A percentile compares a stretch with the other conserved stretches of the same genome.
phyloP scores from a whole-genome alignment of 2,113 vertebrate species.

The Phyllostomus discolor region DNA sequence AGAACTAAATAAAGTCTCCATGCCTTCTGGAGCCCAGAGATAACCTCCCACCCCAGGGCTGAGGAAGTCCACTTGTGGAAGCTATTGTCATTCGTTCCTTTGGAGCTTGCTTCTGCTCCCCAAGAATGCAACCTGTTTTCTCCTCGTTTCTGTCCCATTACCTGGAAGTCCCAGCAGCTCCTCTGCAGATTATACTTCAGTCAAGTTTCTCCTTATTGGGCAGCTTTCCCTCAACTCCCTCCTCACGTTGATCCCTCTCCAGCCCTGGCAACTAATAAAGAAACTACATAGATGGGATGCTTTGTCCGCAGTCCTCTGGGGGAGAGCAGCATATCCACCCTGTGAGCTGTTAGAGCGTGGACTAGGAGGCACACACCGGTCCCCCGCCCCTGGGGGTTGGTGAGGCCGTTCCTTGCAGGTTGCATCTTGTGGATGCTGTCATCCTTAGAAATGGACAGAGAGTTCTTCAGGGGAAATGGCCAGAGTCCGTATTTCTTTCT shows the following conservation, averaged over 20 bases:
- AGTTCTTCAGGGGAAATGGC: neutral
- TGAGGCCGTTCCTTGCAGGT: neutral
- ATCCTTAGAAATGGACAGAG: neutral
- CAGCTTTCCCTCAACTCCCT: neutral
- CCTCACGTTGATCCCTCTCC: neutral
- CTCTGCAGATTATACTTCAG: neutral
- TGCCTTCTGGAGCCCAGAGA: constrained; percentile 58
- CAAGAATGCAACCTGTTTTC: neutral
- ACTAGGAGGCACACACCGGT: neutral
- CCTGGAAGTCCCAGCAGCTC: neutral
- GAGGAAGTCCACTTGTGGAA: constrained; percentile 40
- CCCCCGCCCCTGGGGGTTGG: neutral
- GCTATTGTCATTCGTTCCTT: constrained; percentile 39
- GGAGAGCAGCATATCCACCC: neutral
- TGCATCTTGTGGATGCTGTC: neutral
- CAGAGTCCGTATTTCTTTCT: neutral
- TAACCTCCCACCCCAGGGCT: neutral
- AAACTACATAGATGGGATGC: neutral
- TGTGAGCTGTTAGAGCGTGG: neutral
- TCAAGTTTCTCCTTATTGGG: neutral
- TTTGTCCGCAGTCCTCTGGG: neutral
- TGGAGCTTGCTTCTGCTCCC: neutral
- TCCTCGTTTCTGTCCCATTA: neutral
- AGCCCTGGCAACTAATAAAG: neutral
- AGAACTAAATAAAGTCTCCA: constrained; percentile 56